Base-by-base conservation (phyloP, 1,140 invertebrate species). In the Pararge aegeria region DNA sequence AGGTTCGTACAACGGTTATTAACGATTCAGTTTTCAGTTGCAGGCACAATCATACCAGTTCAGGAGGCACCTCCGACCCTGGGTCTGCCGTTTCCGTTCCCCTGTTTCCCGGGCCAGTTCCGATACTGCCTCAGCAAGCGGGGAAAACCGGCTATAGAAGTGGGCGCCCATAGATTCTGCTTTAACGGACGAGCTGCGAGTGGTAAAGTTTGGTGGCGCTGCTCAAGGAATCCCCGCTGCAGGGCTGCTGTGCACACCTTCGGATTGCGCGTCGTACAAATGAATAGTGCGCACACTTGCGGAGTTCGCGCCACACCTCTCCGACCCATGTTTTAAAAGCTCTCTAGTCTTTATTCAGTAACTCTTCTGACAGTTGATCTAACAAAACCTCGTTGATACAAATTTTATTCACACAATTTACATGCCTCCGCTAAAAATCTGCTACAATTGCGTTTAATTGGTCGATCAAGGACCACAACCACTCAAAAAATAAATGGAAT, bases 151-250 rank as follows among this genome's bases (percentile, higher is more conserved):
- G 86, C 86, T 20, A 87, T 90, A 38, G 86, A 89, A 60, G 86
- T 90, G 37, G 86, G 86, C 5, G 84, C 86, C 12, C 83, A 89
- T 63, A 67, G 87, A 42, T 90, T 89, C 64, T 90, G 86, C 53
- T 89, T 88, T 60, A 90, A 90, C 55, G 87, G 87, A 5, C 83
- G 84, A 34, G 86, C 87, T 10, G 86, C 86, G n/a, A 87, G 84
- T 55, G 87, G 87, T 19, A 90, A 90, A 64, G 86, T 89, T 16
- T 90, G 87, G 87, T 90, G 87, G 87, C 75, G 87, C 0, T 90
- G 87, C 62, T 89, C 86, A 18, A 73, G 86, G 16, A 90, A 89
- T 56, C 87, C 86, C 0, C 79, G 86, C 18, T 90, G 87, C 61
- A 70, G 86, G 7, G 86, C 87, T 13, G 86, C 87, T 4, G 87